Percentiles rank a stretch among this genome's conserved stretches.
Evolutionary conservation across 2,888 invertebrate genomes (phyloP).

Genomic region (Morpho helenor): DNA sequence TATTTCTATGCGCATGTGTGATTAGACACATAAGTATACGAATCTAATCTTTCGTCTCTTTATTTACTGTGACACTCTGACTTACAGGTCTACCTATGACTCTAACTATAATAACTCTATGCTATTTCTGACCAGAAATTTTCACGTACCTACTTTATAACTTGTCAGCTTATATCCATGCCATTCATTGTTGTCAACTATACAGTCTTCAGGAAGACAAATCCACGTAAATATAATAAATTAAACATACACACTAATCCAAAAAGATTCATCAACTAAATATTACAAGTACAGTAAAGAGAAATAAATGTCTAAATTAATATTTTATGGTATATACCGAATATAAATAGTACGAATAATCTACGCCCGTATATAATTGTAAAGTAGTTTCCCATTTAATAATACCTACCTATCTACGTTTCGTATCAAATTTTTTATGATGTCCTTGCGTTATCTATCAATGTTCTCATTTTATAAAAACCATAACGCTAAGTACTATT

Average conservation of each 20-base stretch:
- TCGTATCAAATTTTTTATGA: conserved; percentile 71
- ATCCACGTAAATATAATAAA: conserved; percentile 21
- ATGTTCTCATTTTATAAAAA: conserved; percentile 26
- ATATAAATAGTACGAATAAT: conserved; percentile 22
- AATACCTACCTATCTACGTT: conserved; percentile 76
- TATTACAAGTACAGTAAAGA: conserved; percentile 10
- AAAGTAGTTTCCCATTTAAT: conserved; percentile 71
- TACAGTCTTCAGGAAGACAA: conserved; percentile 29
- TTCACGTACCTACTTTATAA: conserved; percentile 8
- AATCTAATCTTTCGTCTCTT: too few species aligned
- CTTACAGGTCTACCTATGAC: too few species aligned
- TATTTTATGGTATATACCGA: conserved; percentile 21
- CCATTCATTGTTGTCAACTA: conserved; percentile 16
- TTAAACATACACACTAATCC: conserved; percentile 18
- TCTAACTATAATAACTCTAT: too few species aligned
- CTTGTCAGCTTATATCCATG: conserved; percentile 19
- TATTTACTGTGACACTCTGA: too few species aligned
- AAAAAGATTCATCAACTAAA: conserved; percentile 19
- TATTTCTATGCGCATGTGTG: too few species aligned
- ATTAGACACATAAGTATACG: too few species aligned
- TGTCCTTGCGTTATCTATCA: conserved; percentile 44
- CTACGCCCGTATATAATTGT: conserved; percentile 49
- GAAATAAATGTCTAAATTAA: conserved; percentile 15
- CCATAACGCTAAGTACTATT: conserved; percentile 35
- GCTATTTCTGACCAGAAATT: conserved; percentile 8